A percentile compares a stretch with the other conserved stretches of the same genome.
phyloP scores from a whole-genome alignment of 2,888 invertebrate species.

The Penaeus monodon region DNA sequence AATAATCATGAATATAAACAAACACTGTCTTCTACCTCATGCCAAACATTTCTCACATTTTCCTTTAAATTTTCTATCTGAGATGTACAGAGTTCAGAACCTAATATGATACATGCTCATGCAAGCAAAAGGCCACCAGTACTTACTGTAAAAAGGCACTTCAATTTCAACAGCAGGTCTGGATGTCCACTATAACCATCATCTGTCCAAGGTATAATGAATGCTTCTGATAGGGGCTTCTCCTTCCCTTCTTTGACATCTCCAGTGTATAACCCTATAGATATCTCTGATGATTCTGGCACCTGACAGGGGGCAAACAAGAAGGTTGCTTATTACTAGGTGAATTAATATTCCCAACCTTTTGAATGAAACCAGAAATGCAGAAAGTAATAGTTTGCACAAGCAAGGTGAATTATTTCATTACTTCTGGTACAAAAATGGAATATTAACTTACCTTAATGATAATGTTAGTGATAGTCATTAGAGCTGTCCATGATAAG shows the following conservation, averaged over 20 bases:
- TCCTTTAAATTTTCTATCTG: too few species aligned
- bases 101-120: too few species aligned
- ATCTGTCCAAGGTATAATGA: slow-evolving; percentile 58
- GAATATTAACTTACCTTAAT: slow-evolving; percentile 45
- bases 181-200: slow-evolving; percentile 50
- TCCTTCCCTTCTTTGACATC: slow-evolving; percentile 48
- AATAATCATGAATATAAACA: too few species aligned
- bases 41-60: too few species aligned
- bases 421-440: background rate
- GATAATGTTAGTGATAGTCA: slow-evolving; percentile 59
- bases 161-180: slow-evolving; percentile 48
- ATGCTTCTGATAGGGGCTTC: slow-evolving; percentile 57
- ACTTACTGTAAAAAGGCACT: slow-evolving; percentile 60
- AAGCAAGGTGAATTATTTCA: too few species aligned
- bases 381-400: background rate
- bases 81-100: too few species aligned
- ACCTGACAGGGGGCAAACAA: slow-evolving; percentile 32
- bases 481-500: slow-evolving; percentile 58
- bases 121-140: too few species aligned
- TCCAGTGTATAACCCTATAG: slow-evolving; percentile 43
- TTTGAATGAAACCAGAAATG: background rate
- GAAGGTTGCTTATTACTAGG: background rate
- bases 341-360: background rate
- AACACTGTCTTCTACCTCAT: too few species aligned
- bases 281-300: slow-evolving; percentile 54